Percentiles rank a stretch among this genome's conserved stretches.
These are phyloP conservation scores for Agapornis canus DNA, from an alignment of 2,797 vertebrate genomes.

Conservation along the genomic window DNA sequence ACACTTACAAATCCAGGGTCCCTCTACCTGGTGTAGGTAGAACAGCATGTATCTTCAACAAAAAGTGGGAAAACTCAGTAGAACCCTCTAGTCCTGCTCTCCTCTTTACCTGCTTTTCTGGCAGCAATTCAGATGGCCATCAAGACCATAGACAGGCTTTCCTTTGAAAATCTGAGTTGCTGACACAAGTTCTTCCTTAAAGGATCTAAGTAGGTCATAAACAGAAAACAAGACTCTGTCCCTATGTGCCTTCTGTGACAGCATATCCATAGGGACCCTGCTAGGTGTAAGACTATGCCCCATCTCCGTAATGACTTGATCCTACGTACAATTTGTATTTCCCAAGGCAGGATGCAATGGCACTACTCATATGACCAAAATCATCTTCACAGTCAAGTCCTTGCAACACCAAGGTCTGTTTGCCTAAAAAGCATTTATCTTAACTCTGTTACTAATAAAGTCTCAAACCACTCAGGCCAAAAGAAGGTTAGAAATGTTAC, in stretches of 20 bases:
- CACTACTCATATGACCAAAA: not conserved
- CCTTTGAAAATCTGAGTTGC: not conserved
- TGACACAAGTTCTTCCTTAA: not conserved
- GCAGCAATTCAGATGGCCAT: not conserved
- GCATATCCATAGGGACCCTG: not conserved
- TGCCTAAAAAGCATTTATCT: constrained; percentile 30
- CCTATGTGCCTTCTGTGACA: fast-evolving
- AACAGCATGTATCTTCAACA: not conserved
- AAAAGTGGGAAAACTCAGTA: not conserved
- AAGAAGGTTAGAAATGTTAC: constrained; percentile 29
- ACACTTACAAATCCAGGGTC: not conserved
- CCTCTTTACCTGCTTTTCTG: not conserved
- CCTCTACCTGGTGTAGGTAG: not conserved
- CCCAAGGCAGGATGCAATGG: not conserved
- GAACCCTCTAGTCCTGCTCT: not conserved
- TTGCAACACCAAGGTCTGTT: constrained; percentile 19
- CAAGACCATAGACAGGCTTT: not conserved
- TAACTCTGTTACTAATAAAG: constrained; percentile 6
- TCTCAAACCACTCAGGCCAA: not conserved
- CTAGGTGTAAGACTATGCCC: not conserved
- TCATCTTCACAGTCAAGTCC: constrained; percentile 14
- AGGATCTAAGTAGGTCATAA: not conserved
- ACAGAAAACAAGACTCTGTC: not conserved
- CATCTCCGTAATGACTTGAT: not conserved
- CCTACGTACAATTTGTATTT: not conserved